Evolutionary conservation across 1,140 invertebrate species (phyloP).

Genomic region (Drosophila nigromelanica): DNA sequence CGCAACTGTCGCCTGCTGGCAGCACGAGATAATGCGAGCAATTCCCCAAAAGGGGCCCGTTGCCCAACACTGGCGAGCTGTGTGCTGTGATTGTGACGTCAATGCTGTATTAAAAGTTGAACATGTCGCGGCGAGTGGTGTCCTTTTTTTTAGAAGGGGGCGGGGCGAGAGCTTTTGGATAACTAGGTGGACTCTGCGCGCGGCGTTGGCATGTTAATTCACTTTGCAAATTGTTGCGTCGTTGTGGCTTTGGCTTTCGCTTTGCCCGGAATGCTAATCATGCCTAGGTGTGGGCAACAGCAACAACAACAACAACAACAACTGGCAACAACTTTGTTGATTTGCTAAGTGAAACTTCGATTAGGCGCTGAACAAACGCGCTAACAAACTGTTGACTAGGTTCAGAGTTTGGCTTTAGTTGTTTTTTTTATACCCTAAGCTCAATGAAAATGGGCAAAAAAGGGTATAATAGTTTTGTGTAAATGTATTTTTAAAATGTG

Average conservation of each 20-base stretch:
- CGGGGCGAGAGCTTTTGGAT: conserved; percentile 9
- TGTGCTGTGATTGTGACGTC: conserved; percentile 71
- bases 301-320: conserved; percentile 29
- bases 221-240: conserved; percentile 79
- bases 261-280: conserved; percentile 62
- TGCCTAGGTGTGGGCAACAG: conserved; percentile 51
- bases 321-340: conserved; percentile 68
- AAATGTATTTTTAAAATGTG: too few species aligned
- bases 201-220: conserved; percentile 73
- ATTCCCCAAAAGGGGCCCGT: conserved; percentile 26
- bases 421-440: too few species aligned
- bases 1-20: conserved; percentile 17
- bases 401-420: conserved; percentile 25
- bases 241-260: conserved; percentile 35
- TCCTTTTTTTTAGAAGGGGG: conserved; percentile 1
- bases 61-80: conserved; percentile 14
- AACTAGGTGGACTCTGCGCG: conserved; percentile 41
- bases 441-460: too few species aligned
- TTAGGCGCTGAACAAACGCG: conserved; percentile 47
- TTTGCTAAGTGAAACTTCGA: conserved; percentile 81
- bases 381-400: conserved; percentile 16
- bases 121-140: conserved; percentile 61
- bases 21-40: conserved; percentile 63
- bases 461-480: too few species aligned
- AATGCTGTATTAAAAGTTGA: conserved; percentile 76